Percentiles rank a stretch among this genome's conserved stretches.
Evolutionary conservation across 2,888 invertebrate genomes (phyloP).

Genomic region (Villa cingulata): DNA sequence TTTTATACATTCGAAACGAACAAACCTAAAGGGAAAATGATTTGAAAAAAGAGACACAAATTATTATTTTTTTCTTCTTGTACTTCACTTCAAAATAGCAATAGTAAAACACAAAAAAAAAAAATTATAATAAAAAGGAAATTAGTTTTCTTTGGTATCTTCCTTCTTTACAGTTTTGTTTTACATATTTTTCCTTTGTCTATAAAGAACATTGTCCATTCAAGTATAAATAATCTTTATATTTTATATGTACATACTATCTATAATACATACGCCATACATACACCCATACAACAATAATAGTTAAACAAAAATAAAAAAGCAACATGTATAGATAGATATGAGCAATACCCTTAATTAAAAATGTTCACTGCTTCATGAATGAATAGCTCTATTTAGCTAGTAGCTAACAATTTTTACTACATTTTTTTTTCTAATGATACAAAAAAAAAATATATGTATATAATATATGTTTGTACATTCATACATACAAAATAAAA

Average conservation of each 20-base stretch:
- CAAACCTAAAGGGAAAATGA: background rate
- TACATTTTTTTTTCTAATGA: too few species aligned
- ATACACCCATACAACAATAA: too few species aligned
- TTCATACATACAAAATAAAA: too few species aligned
- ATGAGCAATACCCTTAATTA: constrained; percentile 3
- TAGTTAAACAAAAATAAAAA: too few species aligned
- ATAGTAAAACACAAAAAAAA: background rate
- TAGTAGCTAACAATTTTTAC: background rate
- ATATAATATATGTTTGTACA: too few species aligned
- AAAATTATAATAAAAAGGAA: background rate
- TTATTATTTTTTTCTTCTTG: too few species aligned
- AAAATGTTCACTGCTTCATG: background rate
- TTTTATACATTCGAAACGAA: too few species aligned
- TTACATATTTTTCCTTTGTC: background rate
- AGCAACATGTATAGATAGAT: background rate
- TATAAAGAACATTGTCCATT: constrained; percentile 2
- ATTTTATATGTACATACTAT: background rate
- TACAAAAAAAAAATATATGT: too few species aligned
- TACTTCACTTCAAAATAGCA: constrained; percentile 1
- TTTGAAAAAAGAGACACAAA: background rate
- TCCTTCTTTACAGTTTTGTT: background rate
- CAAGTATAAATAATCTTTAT: constrained; percentile 6
- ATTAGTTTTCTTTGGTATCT: constrained; percentile 8
- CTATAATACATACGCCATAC: background rate
- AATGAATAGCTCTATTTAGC: too few species aligned